Conservation (phyloP, 2,113 vertebrate genomes). For the Aix galericulata region DNA sequence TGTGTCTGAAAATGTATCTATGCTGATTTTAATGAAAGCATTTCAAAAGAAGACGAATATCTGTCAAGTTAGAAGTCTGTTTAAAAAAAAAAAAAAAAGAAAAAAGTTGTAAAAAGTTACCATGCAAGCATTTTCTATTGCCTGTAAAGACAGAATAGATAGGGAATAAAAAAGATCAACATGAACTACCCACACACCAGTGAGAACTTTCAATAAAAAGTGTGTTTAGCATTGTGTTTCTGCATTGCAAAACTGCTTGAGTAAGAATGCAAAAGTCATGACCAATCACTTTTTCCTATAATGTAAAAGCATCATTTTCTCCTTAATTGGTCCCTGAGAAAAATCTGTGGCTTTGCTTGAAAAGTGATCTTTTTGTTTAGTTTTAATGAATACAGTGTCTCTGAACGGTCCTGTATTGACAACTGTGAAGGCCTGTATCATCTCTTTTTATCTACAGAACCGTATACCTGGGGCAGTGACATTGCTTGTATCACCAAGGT, state of each 20-base stretch:
- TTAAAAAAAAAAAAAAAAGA: background rate
- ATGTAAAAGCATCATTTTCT: constrained; percentile 12
- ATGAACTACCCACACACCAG: background rate
- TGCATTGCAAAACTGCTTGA: constrained; percentile 28
- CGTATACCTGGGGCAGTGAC: background rate
- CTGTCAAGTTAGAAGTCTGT: background rate
- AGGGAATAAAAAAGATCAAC: constrained; percentile 37
- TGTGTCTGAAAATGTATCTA: constrained; percentile 11
- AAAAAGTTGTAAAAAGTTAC: constrained; percentile 19
- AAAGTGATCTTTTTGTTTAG: background rate
- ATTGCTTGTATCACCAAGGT: background rate
- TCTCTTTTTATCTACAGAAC: background rate
- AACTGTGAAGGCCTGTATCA: background rate
- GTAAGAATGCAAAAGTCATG: constrained; percentile 15
- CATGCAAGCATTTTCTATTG: constrained; percentile 30
- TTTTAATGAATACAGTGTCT: constrained; percentile 35
- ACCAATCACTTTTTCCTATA: constrained; percentile 15
- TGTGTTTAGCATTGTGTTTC: background rate
- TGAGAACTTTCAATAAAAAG: constrained; percentile 1
- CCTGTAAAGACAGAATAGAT: constrained; percentile 18
- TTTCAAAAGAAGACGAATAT: background rate
- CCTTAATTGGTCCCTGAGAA: constrained; percentile 39
- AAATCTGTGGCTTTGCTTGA: background rate
- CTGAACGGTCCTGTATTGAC: background rate
- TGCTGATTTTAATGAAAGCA: constrained; percentile 41